Evolutionary conservation across 1,140 invertebrate species (phyloP).

Genomic region (Plectrocnemia conspersa): DNA sequence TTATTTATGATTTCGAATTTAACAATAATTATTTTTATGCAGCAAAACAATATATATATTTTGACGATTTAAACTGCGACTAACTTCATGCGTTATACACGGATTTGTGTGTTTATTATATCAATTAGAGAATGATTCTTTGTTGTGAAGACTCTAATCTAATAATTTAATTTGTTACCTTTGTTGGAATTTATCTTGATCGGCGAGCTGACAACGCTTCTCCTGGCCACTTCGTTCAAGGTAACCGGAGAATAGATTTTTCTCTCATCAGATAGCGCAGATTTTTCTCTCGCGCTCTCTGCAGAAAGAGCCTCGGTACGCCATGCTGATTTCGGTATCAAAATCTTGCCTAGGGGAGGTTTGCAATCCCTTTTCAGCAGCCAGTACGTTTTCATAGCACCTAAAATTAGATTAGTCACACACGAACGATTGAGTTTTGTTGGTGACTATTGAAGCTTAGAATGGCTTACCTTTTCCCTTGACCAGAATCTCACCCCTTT

Average conservation of each 20-base stretch:
- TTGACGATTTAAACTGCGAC: too few species aligned
- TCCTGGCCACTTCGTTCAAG: constrained; percentile 72
- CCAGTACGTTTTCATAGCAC: constrained; percentile 93
- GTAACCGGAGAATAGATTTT: constrained; percentile 76
- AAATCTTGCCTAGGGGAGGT: constrained; percentile 45
- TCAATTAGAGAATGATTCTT: too few species aligned
- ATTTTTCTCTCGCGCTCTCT: constrained; percentile 35
- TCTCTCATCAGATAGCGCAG: constrained; percentile 50
- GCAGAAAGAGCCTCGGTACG: constrained; percentile 31
- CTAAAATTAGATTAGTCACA: constrained; percentile 49
- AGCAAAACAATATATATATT: too few species aligned
- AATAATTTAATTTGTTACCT: too few species aligned
- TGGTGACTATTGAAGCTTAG: too few species aligned
- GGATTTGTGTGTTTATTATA: too few species aligned
- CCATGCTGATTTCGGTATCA: constrained; percentile 44
- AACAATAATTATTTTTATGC: too few species aligned
- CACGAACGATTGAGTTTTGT: too few species aligned
- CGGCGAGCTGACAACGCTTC: constrained; percentile 70
- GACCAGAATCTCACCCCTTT: constrained; percentile 78
- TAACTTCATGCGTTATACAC: too few species aligned
- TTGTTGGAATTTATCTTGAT: constrained; percentile 45
- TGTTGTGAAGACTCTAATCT: too few species aligned
- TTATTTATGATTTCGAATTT: too few species aligned
- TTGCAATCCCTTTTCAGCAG: constrained; percentile 64
- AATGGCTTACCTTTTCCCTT: constrained; percentile 72